Conservation (phyloP, 2,797 vertebrate species). For the Leptoclinus maculatus region DNA sequence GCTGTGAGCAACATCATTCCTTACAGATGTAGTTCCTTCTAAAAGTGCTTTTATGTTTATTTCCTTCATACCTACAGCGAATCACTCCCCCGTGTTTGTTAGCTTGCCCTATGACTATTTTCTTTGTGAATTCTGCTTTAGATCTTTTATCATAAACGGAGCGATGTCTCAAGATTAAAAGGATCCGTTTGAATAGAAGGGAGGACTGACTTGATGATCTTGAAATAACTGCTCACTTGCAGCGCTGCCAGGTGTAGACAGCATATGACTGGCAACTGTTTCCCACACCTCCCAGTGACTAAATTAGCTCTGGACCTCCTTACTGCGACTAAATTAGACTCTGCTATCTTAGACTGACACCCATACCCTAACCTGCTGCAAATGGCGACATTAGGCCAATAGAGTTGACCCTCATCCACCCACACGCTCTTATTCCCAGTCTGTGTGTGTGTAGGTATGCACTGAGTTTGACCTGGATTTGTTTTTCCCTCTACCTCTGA, state of each 20-base stretch:
- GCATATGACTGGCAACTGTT: constrained; percentile 84
- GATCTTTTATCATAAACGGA: not conserved
- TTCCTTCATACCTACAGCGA: not conserved
- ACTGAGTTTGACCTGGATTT: constrained; percentile 18
- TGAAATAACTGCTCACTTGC: constrained; percentile 50
- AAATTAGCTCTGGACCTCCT: constrained; percentile 76
- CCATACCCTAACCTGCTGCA: constrained; percentile 65
- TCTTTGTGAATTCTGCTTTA: not conserved
- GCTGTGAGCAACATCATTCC: too few relatives aligned
- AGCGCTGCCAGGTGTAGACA: constrained; percentile 75
- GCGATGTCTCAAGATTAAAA: not conserved
- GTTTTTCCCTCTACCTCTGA: constrained; percentile 4
- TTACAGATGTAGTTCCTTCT: not conserved
- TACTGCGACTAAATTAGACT: constrained; percentile 77
- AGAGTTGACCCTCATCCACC: constrained; percentile 30
- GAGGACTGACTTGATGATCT: constrained; percentile 25
- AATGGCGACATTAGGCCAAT: constrained; percentile 65
- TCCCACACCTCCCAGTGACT: constrained; percentile 74
- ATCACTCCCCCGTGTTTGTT: not conserved
- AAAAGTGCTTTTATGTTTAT: not conserved
- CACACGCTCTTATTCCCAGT: constrained; percentile 41
- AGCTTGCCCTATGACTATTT: too few relatives aligned
- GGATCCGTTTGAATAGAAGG: constrained; percentile 1
- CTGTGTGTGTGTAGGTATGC: constrained; percentile 2
- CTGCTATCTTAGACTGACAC: constrained; percentile 73